These are phyloP conservation scores for Drosophila rubida DNA, from an alignment of 2,888 invertebrate species.

Conservation along the genomic window DNA sequence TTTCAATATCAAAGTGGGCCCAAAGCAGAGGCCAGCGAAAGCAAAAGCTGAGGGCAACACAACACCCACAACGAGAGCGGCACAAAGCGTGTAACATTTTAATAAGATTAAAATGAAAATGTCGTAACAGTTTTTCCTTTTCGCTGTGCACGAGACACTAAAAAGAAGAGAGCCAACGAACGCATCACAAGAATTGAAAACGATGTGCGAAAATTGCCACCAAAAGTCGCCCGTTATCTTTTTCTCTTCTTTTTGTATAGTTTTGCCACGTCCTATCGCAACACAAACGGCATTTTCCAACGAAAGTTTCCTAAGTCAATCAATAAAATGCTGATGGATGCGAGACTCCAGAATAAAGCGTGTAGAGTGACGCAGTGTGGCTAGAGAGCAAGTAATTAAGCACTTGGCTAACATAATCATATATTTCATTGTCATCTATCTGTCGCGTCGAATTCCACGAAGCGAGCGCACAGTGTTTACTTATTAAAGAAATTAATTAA, in stretches of 20 bases:
- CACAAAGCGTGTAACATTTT: constrained; percentile 72
- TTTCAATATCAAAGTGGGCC: constrained; percentile 74
- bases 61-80: constrained; percentile 26
- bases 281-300: background rate
- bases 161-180: background rate
- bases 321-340: background rate
- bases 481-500: constrained; percentile 47
- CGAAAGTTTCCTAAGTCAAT: constrained; percentile 2
- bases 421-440: background rate
- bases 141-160: constrained; percentile 9
- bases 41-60: background rate
- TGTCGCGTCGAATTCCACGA: background rate
- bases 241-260: constrained; percentile 4
- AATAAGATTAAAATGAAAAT: constrained; percentile 81
- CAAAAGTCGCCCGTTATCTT: constrained; percentile 29
- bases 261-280: constrained; percentile 3
- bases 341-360: background rate
- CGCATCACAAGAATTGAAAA: constrained; percentile 17
- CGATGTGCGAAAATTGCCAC: constrained; percentile 43
- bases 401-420: background rate
- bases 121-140: constrained; percentile 70
- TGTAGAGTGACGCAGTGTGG: no score
- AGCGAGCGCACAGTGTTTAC: constrained; percentile 20
- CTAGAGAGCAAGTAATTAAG: background rate
- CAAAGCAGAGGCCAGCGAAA: constrained; percentile 26